Evolutionary conservation across 2,888 invertebrate species (phyloP).

Genomic region (Aspidiotus destructor): DNA sequence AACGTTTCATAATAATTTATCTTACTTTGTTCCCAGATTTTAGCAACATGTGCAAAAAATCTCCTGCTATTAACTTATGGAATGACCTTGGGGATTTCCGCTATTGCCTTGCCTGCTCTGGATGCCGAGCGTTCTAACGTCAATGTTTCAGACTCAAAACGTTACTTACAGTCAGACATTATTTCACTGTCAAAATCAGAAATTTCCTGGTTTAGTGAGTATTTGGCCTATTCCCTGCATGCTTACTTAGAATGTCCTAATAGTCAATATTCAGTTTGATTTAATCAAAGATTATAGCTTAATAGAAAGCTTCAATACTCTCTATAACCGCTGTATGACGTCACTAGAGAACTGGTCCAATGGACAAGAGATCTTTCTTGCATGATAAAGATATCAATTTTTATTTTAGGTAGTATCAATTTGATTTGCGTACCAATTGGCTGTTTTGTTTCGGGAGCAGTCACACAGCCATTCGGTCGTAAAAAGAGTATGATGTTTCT

Average conservation of each 20-base stretch:
- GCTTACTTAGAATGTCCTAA: no score
- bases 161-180: slow-evolving; percentile 37
- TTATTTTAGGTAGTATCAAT: slow-evolving; percentile 61
- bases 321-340: no score
- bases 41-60: slow-evolving; percentile 74
- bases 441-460: slow-evolving; percentile 60
- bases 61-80: slow-evolving; percentile 65
- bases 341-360: no score
- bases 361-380: no score
- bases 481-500: slow-evolving; percentile 65
- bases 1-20: no score
- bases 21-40: slow-evolving; percentile 53
- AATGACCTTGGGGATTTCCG: slow-evolving; percentile 69
- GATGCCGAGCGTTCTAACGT: slow-evolving; percentile 43
- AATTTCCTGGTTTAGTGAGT: slow-evolving; percentile 66
- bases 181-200: slow-evolving; percentile 52
- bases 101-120: slow-evolving; percentile 68
- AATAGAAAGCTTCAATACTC: no score
- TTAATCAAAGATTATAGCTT: no score
- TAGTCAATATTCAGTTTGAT: no score
- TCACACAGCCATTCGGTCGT: slow-evolving; percentile 62
- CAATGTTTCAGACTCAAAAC: slow-evolving; percentile 36
- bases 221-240: neutral
- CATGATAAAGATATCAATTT: no score
- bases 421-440: slow-evolving; percentile 70